Conservation (phyloP, 2,888 invertebrate genomes). For the Phalangium opilio region DNA sequence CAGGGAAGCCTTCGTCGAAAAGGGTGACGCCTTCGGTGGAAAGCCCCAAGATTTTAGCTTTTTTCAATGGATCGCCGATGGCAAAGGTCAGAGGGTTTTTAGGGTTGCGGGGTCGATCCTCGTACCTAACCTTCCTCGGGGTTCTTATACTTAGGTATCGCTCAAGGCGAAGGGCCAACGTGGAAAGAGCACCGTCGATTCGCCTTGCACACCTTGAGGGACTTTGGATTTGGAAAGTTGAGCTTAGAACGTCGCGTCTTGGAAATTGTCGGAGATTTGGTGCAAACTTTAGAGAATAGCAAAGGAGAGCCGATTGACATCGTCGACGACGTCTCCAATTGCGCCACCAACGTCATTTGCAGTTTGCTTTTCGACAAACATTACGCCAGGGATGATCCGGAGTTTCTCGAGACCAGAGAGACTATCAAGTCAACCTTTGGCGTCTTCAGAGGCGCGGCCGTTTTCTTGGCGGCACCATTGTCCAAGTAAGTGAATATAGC, state of each 20-base stretch:
- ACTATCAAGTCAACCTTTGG: too few relatives aligned
- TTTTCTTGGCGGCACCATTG: too few relatives aligned
- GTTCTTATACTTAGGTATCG: constrained; percentile 41
- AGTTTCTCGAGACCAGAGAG: background rate
- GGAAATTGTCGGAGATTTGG: constrained; percentile 4
- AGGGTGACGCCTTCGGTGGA: background rate
- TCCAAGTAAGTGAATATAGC: too few relatives aligned
- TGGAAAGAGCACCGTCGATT: constrained; percentile 53
- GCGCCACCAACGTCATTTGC: constrained; percentile 6
- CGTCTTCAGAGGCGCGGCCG: too few relatives aligned
- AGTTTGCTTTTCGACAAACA: constrained; percentile 7
- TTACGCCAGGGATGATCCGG: background rate
- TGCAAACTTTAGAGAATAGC: constrained; percentile 7
- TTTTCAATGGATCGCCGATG: background rate
- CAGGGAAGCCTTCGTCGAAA: background rate
- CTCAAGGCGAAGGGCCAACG: constrained; percentile 48
- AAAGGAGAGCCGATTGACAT: constrained; percentile 17
- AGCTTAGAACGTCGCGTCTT: constrained; percentile 9
- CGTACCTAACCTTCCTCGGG: too few relatives aligned
- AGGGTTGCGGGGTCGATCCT: background rate
- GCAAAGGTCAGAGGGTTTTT: background rate
- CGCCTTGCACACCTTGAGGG: constrained; percentile 45
- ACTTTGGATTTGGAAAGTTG: constrained; percentile 31
- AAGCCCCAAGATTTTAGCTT: background rate
- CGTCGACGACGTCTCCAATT: constrained; percentile 40